Conservation (phyloP, 2,113 vertebrate species). For the Pluvianellus socialis region DNA sequence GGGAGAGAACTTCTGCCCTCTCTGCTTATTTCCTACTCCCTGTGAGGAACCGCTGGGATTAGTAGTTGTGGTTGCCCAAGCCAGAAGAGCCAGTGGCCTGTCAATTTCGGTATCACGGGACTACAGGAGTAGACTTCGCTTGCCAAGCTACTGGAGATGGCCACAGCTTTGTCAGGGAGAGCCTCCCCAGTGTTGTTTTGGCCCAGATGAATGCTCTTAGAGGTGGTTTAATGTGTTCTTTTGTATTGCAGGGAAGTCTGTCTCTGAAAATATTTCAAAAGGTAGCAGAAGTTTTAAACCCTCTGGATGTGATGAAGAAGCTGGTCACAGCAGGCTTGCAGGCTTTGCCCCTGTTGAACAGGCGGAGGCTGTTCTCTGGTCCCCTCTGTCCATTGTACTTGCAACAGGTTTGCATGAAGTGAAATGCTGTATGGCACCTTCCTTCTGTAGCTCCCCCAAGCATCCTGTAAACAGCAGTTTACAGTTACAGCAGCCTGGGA, state of each 20-base stretch:
- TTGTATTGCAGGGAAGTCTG: not conserved
- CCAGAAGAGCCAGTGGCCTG: not conserved
- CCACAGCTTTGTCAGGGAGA: not conserved
- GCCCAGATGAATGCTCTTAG: not conserved
- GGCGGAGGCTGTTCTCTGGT: not conserved
- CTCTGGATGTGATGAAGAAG: not conserved
- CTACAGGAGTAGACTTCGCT: not conserved
- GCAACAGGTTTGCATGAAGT: not conserved
- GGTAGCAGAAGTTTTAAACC: not conserved
- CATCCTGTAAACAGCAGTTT: not conserved
- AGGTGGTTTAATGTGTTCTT: not conserved
- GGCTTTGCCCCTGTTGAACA: not conserved
- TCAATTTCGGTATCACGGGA: not conserved
- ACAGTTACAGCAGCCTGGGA: not conserved
- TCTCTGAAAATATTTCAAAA: not conserved
- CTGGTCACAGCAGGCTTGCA: not conserved
- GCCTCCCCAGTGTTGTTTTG: not conserved
- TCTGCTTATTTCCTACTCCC: not conserved
- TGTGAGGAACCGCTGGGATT: fast-evolving
- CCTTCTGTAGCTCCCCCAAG: not conserved
- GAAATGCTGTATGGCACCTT: not conserved
- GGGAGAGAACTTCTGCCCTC: not conserved
- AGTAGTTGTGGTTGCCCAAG: not conserved
- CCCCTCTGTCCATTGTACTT: not conserved
- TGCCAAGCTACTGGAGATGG: not conserved